Conservation (phyloP, 2,888 invertebrate species). For the Suillia variegata region DNA sequence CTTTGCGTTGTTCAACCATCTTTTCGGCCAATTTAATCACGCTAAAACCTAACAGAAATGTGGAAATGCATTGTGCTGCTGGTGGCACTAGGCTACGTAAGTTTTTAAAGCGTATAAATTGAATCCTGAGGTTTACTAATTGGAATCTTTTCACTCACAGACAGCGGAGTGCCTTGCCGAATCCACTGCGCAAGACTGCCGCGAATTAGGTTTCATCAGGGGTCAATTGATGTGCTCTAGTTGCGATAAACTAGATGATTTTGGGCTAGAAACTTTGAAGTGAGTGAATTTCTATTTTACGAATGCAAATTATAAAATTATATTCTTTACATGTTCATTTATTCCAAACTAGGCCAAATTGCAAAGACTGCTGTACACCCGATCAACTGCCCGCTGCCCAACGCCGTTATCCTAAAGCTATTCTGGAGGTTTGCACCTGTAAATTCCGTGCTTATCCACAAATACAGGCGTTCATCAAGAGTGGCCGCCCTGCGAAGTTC, state of each 20-base stretch:
- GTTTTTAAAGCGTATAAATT: no score
- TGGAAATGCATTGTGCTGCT: no score
- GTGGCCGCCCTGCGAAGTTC: conserved; percentile 86
- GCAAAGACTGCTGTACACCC: conserved; percentile 80
- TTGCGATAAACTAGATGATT: conserved; percentile 83
- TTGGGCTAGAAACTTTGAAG: conserved; percentile 53
- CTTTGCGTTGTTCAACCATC: no score
- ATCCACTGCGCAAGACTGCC: conserved; percentile 82
- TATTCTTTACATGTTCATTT: not conserved
- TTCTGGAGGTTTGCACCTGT: conserved; percentile 96
- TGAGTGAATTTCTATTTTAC: conserved; percentile 33
- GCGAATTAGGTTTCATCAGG: conserved; percentile 82
- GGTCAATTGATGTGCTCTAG: conserved; percentile 85
- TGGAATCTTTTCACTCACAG: not conserved
- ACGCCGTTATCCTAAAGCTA: conserved; percentile 87
- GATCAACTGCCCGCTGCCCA: conserved; percentile 71
- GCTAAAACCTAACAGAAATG: no score
- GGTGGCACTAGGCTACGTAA: no score
- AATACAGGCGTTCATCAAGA: conserved; percentile 97
- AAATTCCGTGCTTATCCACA: conserved; percentile 98
- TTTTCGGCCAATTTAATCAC: no score
- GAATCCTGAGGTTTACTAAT: no score
- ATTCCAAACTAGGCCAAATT: conserved; percentile 64
- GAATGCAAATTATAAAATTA: not conserved
- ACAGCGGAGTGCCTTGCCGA: conserved; percentile 63